A percentile compares a stretch with the other conserved stretches of the same genome.
These are phyloP conservation scores for Channa maculata DNA, from an alignment of 2,113 vertebrate species.

Conservation along the genomic window DNA sequence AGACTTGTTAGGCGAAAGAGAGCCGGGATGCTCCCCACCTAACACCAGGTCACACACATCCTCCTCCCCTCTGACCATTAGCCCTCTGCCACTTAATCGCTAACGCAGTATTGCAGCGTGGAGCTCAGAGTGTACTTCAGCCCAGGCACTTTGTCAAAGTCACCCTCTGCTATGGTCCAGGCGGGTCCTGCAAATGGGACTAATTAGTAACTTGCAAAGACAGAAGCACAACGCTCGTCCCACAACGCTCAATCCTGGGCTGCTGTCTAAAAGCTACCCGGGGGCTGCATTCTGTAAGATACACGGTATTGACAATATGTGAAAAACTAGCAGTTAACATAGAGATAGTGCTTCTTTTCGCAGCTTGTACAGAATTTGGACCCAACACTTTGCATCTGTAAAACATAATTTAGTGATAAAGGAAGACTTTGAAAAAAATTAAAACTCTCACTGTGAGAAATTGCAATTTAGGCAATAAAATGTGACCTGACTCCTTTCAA, in stretches of 20 bases:
- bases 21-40: conserved; percentile 62
- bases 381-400: conserved; percentile 2
- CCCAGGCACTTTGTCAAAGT: conserved; percentile 79
- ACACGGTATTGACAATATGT: conserved; percentile 52
- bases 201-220: conserved; percentile 78
- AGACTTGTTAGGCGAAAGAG: conserved; percentile 69
- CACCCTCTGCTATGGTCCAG: conserved; percentile 62
- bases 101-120: conserved; percentile 61
- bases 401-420: too few species aligned
- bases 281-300: conserved; percentile 26
- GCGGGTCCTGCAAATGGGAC: conserved; percentile 74
- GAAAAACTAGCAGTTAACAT: conserved; percentile 38
- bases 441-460: too few species aligned
- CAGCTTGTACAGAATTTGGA: background rate
- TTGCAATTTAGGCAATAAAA: too few species aligned
- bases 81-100: conserved; percentile 72
- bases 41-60: conserved; percentile 57
- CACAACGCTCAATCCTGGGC: conserved; percentile 50
- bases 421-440: too few species aligned
- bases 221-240: conserved; percentile 56
- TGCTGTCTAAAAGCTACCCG: conserved; percentile 40
- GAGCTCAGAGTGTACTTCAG: conserved; percentile 68
- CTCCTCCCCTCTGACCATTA: conserved; percentile 56
- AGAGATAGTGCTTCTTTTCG: conserved; percentile 5
- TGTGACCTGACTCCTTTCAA: too few species aligned